Evolutionary conservation across 2,888 invertebrate species (phyloP).

Genomic region (Eudemis profundana): DNA sequence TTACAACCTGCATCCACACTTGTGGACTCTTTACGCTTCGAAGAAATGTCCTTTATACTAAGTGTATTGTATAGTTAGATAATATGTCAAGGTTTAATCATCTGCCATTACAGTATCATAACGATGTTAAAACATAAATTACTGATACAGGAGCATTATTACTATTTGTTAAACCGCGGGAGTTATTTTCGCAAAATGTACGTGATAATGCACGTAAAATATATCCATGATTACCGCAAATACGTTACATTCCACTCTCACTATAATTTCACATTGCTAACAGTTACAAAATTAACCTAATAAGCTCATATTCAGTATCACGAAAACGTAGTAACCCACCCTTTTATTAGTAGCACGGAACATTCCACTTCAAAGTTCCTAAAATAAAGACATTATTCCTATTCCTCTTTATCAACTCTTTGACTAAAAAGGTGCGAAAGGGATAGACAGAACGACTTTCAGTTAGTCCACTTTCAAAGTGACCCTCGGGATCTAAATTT

Average conservation of each 20-base stretch:
- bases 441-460: conserved; percentile 2
- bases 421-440: background rate
- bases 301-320: conserved; percentile 26
- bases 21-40: no score
- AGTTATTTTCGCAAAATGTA: background rate
- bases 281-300: conserved; percentile 27
- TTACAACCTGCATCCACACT: no score
- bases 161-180: no score
- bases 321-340: conserved; percentile 18
- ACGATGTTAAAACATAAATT: no score
- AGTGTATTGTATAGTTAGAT: no score
- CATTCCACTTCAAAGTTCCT: background rate
- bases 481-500: conserved; percentile 53
- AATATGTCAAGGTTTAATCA: no score
- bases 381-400: background rate
- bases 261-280: background rate
- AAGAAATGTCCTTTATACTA: no score
- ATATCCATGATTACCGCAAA: background rate
- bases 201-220: background rate
- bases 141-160: background rate
- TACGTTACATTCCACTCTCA: conserved; percentile 12
- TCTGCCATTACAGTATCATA: no score
- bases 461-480: background rate
- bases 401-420: background rate
- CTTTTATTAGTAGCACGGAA: conserved; percentile 43